Percentiles rank a stretch among this genome's conserved stretches.
phyloP scores from a whole-genome alignment of 2,797 vertebrate species.

The Propithecus deckenii region DNA sequence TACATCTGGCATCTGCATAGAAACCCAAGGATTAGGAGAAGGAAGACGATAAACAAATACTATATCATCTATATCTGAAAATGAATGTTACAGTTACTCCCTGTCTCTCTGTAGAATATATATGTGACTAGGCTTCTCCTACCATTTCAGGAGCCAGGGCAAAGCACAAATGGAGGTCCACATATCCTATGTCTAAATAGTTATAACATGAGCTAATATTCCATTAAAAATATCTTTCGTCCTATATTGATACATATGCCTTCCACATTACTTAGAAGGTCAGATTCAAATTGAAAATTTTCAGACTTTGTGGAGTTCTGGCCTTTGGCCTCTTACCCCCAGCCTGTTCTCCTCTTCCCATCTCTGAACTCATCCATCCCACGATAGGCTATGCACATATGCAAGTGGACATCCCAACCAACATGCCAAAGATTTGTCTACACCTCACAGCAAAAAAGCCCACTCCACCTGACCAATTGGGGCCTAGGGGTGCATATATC shows the following conservation, averaged over 20 bases:
- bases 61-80: neutral
- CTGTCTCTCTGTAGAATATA: neutral
- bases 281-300: neutral
- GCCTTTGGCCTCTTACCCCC: neutral
- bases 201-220: neutral
- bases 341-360: neutral
- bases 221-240: neutral
- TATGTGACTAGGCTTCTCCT: neutral
- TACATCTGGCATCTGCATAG: neutral
- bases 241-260: neutral
- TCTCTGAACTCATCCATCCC: neutral
- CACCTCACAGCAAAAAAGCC: neutral
- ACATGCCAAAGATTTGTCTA: neutral
- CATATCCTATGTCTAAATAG: neutral
- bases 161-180: neutral
- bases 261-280: neutral
- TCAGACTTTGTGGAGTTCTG: neutral
- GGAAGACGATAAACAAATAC: neutral
- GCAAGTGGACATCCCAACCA: neutral
- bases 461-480: neutral
- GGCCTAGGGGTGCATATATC: rapidly evolving
- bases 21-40: neutral
- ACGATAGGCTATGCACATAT: neutral
- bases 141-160: neutral
- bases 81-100: neutral